Base-by-base conservation (phyloP, 1,140 invertebrate genomes). In the Leucophenga varia region DNA sequence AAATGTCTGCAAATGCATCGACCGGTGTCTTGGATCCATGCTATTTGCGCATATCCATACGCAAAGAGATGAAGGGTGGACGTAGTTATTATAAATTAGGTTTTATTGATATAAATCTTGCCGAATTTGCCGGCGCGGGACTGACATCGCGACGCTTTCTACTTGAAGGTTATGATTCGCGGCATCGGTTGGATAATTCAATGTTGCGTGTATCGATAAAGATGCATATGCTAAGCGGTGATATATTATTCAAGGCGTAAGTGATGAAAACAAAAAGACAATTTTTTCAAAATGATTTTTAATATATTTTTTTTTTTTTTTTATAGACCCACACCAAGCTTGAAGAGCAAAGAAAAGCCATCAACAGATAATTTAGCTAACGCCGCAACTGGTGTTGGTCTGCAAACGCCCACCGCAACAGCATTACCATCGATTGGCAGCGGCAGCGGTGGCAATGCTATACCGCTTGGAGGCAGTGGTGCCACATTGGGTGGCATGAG, bases 181-280 rank as follows among this genome's bases (percentile, higher is more conserved):
- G 87, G 39, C 87, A 90, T 72, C 81, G 95, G 21, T 91, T 95
- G 67, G 95, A 98, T 77, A 98, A 98, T 79, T 97, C 94, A 25
- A 94, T 94, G 82, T 82, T 98, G 10, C 82, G 88, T 63, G 85
- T 98, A 47, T 84, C 88, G 40, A 90, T 98, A 52, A 85, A 88
- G 63, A 93, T 98, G 88, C 90, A 91, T 59, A 90, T 97, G 82
- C 82, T 95, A 41, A 90, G 90, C 37, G 94, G 94, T 37, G 95
- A 98, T 78, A 93, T 96, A 52, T 86, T 96, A 48, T 98, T 98
- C 74, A 97, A 97, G 90, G 93, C 93, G 94, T 97, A 78, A 86
- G 88, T 82, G 10, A 31, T 14, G 14, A 19, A 17, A 8, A 19
- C 3, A 19, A 5, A 6, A 9, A 38, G 6, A 19, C 19, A 20